Base-by-base conservation (phyloP, 1,140 invertebrate species). In the Papilio polytes region DNA sequence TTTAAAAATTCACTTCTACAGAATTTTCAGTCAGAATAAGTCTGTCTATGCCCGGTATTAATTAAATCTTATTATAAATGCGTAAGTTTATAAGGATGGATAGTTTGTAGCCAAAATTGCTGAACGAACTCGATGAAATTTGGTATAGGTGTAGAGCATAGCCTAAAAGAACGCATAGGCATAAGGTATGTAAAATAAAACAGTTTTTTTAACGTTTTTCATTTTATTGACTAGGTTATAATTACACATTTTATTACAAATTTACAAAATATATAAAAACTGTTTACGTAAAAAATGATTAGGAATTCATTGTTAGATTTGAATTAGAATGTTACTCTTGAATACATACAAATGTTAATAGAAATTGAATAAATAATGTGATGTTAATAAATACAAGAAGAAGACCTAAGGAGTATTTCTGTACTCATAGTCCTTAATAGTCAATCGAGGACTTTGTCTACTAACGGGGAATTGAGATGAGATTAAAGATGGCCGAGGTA, bases 221-320 rank as follows among this genome's bases (percentile, higher is more conserved):
- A 81, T 85, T 91, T 93, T 90, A 91, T 92, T 93, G 90, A 91
- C 89, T 92, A 92, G 90, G 89, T 90, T 88, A 89, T 44, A 84
- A 86, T 88, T 86, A 86, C 78, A 82, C 87, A 63, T 82, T 74
- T 80, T 56, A 80, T 31, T 87, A 90, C 85, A 91, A 90, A 90
- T 88, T 87, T 91, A 90, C 88, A 92, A 93, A 89, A 91, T 84
- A 88, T 93, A 93, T 85, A 89, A 91, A 91, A 92, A 84, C 63
- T 46, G n/a, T n/a, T n/a, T n/a, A 66, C 77, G 63, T 78, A 44
- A 59, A 36, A 78, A 18, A 63, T 78, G 18, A 46, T 78, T 78
- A 78, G 46, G 77, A 78, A 78, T 46, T 78, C 59, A 22, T 78
- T 78, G n/a, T 78, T 78, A 78, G 51, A 18, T 51, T 70, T 56